Conservation (phyloP, 2,113 vertebrate species). For the Physeter macrocephalus region DNA sequence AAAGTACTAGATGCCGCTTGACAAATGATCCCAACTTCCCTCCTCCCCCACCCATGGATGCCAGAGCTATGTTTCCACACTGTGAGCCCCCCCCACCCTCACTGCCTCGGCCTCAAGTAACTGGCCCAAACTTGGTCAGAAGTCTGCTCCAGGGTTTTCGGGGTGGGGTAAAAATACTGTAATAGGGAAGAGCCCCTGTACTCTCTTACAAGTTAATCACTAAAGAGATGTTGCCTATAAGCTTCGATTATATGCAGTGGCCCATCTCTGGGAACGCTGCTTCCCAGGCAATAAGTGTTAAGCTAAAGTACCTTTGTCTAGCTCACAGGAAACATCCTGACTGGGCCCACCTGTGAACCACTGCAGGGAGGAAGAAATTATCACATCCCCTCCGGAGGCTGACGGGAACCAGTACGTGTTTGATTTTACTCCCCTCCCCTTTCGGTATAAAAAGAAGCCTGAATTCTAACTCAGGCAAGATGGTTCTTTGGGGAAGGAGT, state of each 20-base stretch:
- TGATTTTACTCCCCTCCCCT: background rate
- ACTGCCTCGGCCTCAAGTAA: background rate
- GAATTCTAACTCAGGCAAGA: background rate
- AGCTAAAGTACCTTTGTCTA: background rate
- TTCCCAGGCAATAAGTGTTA: background rate
- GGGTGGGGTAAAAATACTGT: background rate
- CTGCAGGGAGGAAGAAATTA: background rate
- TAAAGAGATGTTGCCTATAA: background rate
- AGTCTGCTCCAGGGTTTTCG: background rate
- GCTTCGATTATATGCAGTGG: background rate
- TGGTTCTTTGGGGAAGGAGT: background rate
- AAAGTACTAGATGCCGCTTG: accelerated
- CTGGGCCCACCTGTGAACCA: background rate
- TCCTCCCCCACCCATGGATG: accelerated
- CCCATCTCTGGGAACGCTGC: background rate
- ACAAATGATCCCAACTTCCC: background rate
- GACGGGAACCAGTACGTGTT: background rate
- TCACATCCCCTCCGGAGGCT: background rate
- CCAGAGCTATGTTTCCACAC: background rate
- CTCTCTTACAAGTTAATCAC: background rate
- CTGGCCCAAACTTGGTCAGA: background rate
- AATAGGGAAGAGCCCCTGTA: background rate
- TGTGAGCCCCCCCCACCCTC: accelerated
- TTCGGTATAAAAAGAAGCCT: background rate
- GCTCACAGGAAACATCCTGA: background rate